Base-by-base conservation (phyloP, 1,140 invertebrate genomes). In the Leguminivora glycinivorella region DNA sequence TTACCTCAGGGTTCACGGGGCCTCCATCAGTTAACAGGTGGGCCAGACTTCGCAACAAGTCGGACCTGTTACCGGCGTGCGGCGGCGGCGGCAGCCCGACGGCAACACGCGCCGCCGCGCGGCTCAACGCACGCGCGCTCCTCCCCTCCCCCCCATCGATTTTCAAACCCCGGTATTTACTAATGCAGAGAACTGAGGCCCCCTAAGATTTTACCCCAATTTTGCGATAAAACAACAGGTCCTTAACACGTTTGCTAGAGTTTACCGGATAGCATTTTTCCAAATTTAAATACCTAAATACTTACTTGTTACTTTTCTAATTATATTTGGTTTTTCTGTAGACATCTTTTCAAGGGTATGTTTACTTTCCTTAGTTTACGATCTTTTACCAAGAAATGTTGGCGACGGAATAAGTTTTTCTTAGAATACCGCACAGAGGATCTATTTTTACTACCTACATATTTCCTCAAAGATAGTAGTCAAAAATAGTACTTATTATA, bases 11-110 rank as follows among this genome's bases (percentile, higher is more conserved):
- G 58, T 9, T 87, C 83, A 84, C 82, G 83, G 79, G 70, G 81
- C 80, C 81, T 83, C 87, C 86, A 89, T 89, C 81, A 84, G 85
- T 87, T 87, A 88, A 88, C 85, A 89, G 87, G 88, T 90, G 87
- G 84, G 78, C 78, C 78, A 52, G 47, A 52, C 47, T 22, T 88
- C 75, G 84, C 88, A 90, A 90, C 86, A 87, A 85, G 86, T 88
- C 82, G 72, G 78, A 77, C 67, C 75, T 79, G 82, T 82, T 76
- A 82, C 82, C 83, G 76, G 82, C 84, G 86, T 87, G 84, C 87
- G 83, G 78, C 77, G 73, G 68, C 80, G 78, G 74, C 88, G 78
- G 73, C 83, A 78, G 82, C 74, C 77, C 73, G 79, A 68, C 78
- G 68, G 75, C 76, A 75, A 88, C 88, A 90, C 88, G 84, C 81